Base-by-base conservation (phyloP, 1,140 invertebrate species). In the Sycobia sp. region DNA sequence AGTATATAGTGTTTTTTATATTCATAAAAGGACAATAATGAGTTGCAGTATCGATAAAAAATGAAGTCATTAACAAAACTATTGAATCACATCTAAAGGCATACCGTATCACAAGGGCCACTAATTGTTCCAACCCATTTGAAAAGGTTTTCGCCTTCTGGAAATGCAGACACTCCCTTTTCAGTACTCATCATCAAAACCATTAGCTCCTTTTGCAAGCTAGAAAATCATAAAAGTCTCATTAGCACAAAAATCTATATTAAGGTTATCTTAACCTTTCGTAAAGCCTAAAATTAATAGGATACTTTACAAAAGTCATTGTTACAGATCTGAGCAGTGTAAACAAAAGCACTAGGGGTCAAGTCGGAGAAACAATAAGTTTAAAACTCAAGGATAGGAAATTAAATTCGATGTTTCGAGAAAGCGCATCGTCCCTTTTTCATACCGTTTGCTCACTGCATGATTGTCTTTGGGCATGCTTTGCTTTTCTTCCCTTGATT, bases 111-210 rank as follows among this genome's bases (percentile, higher is more conserved):
- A 67, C 82, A 83, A 7, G 95, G 92, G 10, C 96, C 96, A 72
- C 87, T 85, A 68, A 98, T 95, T 11, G 96, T 98, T 22, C 93
- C 96, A 71, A 97, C 89, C 96, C 96, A 98, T 80, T 91, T 93
- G 75, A 97, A 97, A 14, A 98, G 83, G 82, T 97, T 97, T 75
- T 98, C 95, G 60, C 95, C 94, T 70, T 97, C 94, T 3, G 96
- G 96, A 83, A 98, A 98, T 32, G 96, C 96, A 39, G 95, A 97
- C 38, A 98, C 91, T 16, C 92, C 92, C 82, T 94, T 94, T 73
- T 96, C 94, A 38, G 88, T 87, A 65, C 87, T 90, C 85, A 94
- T 92, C 91, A 93, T 92, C 51, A 93, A 77, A 65, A 88, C 87
- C 91, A 92, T 92, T 5, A 92, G 82, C 76, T 93, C 91, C 75